Evolutionary conservation across 2,888 invertebrate species (phyloP).

Genomic region (Campaea margaritaria): DNA sequence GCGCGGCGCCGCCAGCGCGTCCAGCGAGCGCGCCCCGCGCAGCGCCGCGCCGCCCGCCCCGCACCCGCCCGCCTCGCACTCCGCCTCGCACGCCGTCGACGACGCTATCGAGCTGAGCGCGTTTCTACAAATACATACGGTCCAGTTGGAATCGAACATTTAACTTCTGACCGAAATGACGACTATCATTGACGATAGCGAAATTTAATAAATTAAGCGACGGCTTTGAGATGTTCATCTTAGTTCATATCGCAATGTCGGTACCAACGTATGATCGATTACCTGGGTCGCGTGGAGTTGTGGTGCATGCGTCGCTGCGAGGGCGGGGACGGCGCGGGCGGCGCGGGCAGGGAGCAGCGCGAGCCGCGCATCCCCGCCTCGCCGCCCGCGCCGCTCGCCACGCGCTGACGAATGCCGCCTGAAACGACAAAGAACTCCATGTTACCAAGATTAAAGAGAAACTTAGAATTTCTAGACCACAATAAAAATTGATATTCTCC

Average conservation of each 20-base stretch:
- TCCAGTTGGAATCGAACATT: background rate
- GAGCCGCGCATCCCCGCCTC: constrained; percentile 56
- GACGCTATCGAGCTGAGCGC: constrained; percentile 88
- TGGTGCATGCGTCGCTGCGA: constrained; percentile 45
- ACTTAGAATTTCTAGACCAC: background rate
- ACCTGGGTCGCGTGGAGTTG: constrained; percentile 53
- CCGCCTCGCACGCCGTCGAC: constrained; percentile 82
- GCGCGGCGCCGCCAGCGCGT: constrained; percentile 55
- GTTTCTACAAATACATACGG: constrained; percentile 61
- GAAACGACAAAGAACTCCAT: background rate
- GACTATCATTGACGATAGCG: no score
- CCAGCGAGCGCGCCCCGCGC: constrained; percentile 65
- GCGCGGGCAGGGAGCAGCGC: constrained; percentile 65
- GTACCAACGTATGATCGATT: no score
- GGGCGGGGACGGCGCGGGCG: constrained; percentile 45
- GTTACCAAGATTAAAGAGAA: no score
- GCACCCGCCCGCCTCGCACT: constrained; percentile 49
- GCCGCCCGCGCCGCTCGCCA: constrained; percentile 59
- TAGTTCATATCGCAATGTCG: no score
- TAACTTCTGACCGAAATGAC: no score
- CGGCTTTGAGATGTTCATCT: no score
- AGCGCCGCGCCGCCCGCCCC: constrained; percentile 52
- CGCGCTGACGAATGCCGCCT: constrained; percentile 65
- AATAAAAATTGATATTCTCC: no score
- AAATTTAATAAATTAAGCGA: no score